Percentiles rank a stretch among this genome's conserved stretches.
Conservation (phyloP, 2,888 invertebrate genomes). For the Proisotoma minuta region DNA sequence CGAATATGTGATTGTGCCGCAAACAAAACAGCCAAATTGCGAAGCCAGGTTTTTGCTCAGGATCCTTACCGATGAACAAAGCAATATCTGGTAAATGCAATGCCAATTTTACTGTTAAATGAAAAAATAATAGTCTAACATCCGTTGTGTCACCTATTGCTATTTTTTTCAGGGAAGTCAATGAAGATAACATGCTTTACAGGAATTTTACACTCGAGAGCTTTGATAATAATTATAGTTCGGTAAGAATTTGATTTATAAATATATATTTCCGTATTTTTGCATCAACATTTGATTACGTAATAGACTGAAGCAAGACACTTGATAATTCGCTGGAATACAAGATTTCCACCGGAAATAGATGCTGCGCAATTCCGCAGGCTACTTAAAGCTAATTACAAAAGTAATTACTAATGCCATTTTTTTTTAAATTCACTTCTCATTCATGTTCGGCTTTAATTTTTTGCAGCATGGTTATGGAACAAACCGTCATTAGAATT, state of each 20-base stretch:
- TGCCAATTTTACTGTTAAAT: constrained; percentile 14
- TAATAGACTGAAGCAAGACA: constrained; percentile 56
- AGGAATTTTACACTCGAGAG: constrained; percentile 62
- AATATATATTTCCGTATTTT: constrained; percentile 5
- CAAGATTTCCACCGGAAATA: constrained; percentile 60
- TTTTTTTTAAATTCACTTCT: neutral
- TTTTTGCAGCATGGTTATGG: constrained; percentile 53
- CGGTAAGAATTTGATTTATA: constrained; percentile 53
- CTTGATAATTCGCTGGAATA: constrained; percentile 54
- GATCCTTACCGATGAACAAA: constrained; percentile 67
- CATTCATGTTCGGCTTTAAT: neutral
- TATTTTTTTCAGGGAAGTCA: constrained; percentile 60
- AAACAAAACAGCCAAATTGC: constrained; percentile 63
- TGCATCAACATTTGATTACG: neutral
- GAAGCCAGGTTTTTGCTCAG: constrained; percentile 68
- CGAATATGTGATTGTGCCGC: constrained; percentile 68
- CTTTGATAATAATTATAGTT: constrained; percentile 57
- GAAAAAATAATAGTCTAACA: neutral
- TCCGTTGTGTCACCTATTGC: constrained; percentile 2
- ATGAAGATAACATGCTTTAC: constrained; percentile 68
- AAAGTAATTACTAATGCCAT: constrained; percentile 49
- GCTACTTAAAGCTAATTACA: constrained; percentile 59
- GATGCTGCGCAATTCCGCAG: constrained; percentile 61
- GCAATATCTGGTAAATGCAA: constrained; percentile 64
- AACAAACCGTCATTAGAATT: constrained; percentile 62